Conservation (phyloP, 2,888 invertebrate genomes). For the Chloroclystis v-ata region DNA sequence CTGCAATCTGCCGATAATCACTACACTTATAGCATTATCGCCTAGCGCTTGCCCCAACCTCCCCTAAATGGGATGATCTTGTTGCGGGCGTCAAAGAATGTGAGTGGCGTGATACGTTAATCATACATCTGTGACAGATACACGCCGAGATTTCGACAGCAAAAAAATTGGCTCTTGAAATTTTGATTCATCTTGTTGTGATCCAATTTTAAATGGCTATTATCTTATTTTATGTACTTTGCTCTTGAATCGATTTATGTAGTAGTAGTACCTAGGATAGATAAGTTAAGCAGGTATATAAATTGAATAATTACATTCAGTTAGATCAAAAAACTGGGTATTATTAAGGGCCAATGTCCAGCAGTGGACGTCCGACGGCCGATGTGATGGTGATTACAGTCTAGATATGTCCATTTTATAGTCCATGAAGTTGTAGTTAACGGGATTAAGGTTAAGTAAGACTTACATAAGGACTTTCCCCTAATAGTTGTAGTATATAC, state of each 20-base stretch:
- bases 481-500: slow-evolving; percentile 6
- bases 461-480: not conserved
- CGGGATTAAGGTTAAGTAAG: no score
- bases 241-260: no score
- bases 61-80: slow-evolving; percentile 68
- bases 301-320: no score
- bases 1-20: no score
- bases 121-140: slow-evolving; percentile 75
- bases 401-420: no score
- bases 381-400: no score
- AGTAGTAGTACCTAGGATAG: no score
- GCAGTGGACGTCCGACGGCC: no score
- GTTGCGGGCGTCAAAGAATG: slow-evolving; percentile 71
- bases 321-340: no score
- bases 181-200: slow-evolving; percentile 29
- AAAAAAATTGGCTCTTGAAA: slow-evolving; percentile 44
- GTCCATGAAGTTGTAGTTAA: no score
- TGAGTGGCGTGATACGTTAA: slow-evolving; percentile 65
- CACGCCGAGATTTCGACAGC: slow-evolving; percentile 56
- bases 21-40: not conserved
- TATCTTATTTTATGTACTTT: not conserved
- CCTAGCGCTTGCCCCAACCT: not conserved
- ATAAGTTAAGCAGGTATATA: no score
- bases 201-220: slow-evolving; percentile 22
- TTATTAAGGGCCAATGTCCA: no score